phyloP scores from a whole-genome alignment of 2,797 vertebrate species.

The Meriones psammophilus region DNA sequence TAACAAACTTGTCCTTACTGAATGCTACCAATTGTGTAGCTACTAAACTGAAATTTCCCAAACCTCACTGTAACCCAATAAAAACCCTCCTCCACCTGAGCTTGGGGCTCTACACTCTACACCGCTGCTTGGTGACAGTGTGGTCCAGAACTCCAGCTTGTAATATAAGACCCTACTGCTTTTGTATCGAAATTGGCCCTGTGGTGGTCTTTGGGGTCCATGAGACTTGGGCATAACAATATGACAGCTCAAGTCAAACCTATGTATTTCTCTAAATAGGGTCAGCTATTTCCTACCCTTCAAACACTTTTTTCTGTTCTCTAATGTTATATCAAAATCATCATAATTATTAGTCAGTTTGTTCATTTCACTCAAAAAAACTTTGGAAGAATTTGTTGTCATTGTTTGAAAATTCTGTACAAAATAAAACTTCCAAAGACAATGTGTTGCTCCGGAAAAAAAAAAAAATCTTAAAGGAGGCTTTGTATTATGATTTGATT shows the following conservation, averaged over 20 bases:
- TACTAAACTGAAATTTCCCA: too few species aligned
- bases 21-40: too few species aligned
- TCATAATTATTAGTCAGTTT: constrained; percentile 84
- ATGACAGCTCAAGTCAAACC: constrained; percentile 86
- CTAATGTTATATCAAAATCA: constrained; percentile 84
- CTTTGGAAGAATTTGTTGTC: constrained; percentile 61
- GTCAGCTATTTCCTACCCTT: constrained; percentile 84
- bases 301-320: constrained; percentile 85
- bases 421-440: constrained; percentile 60
- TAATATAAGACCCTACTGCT: too few species aligned
- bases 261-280: constrained; percentile 86
- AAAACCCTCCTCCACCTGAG: too few species aligned
- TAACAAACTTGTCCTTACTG: too few species aligned
- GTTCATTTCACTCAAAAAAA: constrained; percentile 77
- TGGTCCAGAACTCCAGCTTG: too few species aligned
- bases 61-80: too few species aligned
- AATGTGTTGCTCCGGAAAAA: not conserved
- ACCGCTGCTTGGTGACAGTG: too few species aligned
- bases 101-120: too few species aligned
- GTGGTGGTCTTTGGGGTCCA: too few species aligned
- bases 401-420: constrained; percentile 63
- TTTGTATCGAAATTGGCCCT: too few species aligned
- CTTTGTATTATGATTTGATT: not conserved
- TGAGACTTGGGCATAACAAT: not conserved
- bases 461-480: constrained; percentile 24